Evolutionary conservation across 2,797 vertebrate species (phyloP).

Genomic region (Sebastes iracundus): DNA sequence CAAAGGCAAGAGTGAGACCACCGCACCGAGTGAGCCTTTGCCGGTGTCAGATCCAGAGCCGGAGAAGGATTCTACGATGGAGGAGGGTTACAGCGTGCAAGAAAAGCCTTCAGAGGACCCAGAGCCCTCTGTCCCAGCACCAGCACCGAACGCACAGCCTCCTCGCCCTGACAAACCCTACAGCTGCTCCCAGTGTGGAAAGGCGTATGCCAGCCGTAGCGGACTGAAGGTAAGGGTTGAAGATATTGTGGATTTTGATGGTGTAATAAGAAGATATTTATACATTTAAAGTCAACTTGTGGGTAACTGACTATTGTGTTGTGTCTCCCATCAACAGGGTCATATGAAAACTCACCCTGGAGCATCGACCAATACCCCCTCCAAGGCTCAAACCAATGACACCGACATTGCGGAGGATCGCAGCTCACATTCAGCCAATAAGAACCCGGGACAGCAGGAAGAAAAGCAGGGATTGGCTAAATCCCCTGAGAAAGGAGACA

Average conservation of each 20-base stretch:
- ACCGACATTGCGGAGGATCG: conserved; percentile 62
- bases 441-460: conserved; percentile 59
- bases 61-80: conserved; percentile 48
- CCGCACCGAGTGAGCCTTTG: conserved; percentile 28
- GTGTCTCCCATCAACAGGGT: conserved; percentile 76
- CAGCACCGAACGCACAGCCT: conserved; percentile 51
- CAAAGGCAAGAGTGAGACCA: conserved; percentile 43
- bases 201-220: conserved; percentile 87
- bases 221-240: conserved; percentile 82
- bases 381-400: conserved; percentile 75
- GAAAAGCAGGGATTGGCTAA: conserved; percentile 63
- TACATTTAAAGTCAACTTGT: neutral
- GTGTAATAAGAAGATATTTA: neutral
- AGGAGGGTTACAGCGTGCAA: conserved; percentile 29
- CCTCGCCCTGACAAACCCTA: conserved; percentile 85
- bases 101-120: conserved; percentile 53
- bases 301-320: neutral
- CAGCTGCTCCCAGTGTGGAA: conserved; percentile 86
- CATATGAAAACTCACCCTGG: conserved; percentile 85
- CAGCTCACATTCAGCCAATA: conserved; percentile 47
- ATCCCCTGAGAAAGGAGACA: conserved; percentile 65
- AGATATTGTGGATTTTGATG: neutral
- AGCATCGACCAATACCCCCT: conserved; percentile 63
- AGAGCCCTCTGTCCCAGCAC: conserved; percentile 37
- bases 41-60: conserved; percentile 37